Evolutionary conservation across 1,140 invertebrate genomes (phyloP).

Genomic region (Drosophila biarmipes): DNA sequence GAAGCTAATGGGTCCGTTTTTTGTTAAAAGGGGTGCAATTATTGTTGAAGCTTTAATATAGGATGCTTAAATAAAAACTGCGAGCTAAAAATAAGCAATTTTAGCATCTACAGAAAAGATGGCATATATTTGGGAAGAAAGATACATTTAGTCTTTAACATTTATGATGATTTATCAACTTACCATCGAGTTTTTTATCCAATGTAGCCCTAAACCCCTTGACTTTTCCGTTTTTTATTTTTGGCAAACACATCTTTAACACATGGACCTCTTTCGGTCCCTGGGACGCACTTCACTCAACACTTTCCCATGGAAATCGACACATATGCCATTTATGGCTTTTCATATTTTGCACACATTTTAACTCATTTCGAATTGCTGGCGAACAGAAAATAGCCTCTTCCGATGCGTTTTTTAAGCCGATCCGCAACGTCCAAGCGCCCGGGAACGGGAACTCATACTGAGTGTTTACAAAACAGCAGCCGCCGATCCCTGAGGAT

Average conservation of each 20-base stretch:
- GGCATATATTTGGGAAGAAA: no score
- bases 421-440: slow-evolving; percentile 70
- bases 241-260: slow-evolving; percentile 20
- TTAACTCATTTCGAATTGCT: slow-evolving; percentile 52
- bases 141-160: no score
- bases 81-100: no score
- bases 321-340: slow-evolving; percentile 41
- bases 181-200: neutral
- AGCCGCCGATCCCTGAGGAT: slow-evolving; percentile 43
- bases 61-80: neutral
- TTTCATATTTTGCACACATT: slow-evolving; percentile 53
- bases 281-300: slow-evolving; percentile 7
- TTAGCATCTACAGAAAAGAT: no score
- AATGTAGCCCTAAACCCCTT: neutral
- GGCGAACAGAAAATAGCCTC: slow-evolving; percentile 20
- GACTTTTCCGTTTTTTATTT: neutral
- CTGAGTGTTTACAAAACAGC: slow-evolving; percentile 84
- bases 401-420: slow-evolving; percentile 49
- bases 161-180: neutral
- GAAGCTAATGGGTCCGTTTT: no score
- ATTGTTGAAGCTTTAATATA: neutral
- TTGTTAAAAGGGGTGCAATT: neutral
- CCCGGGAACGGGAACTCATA: slow-evolving; percentile 69
- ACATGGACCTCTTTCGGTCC: slow-evolving; percentile 23
- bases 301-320: slow-evolving; percentile 38